Evolutionary conservation across 2,888 invertebrate species (phyloP).

Genomic region (Dryomyza anilis): DNA sequence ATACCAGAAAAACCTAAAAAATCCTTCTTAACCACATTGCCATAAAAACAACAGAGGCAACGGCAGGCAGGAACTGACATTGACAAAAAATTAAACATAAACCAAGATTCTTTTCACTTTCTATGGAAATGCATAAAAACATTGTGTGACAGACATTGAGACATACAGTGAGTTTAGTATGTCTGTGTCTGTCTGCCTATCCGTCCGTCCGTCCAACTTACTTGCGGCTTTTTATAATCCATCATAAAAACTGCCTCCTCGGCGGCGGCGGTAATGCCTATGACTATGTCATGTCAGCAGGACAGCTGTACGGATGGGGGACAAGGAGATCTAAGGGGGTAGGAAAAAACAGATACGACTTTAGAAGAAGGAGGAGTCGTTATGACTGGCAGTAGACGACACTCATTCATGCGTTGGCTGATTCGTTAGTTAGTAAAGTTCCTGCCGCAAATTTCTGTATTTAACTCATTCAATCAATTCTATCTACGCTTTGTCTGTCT

Average conservation of each 20-base stretch:
- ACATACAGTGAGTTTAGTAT: too few species aligned
- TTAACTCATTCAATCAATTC: background rate
- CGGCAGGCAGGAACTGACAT: too few species aligned
- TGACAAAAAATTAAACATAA: too few species aligned
- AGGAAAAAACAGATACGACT: background rate
- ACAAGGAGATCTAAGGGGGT: background rate
- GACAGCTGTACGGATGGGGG: background rate
- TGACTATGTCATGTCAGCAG: background rate
- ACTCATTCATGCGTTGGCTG: slow-evolving; percentile 10
- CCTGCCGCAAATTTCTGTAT: background rate
- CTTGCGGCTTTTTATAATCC: slow-evolving; percentile 20
- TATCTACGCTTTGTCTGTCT: background rate
- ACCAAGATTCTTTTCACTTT: slow-evolving; percentile 21
- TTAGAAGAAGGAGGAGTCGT: background rate
- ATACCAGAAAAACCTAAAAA: too few species aligned
- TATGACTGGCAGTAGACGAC: background rate
- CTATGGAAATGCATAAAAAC: slow-evolving; percentile 20
- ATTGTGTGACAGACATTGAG: too few species aligned
- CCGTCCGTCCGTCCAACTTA: too few species aligned
- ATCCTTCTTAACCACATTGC: too few species aligned
- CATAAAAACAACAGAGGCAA: too few species aligned
- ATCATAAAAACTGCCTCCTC: slow-evolving; percentile 11
- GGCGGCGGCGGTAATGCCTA: slow-evolving; percentile 3
- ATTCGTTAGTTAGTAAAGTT: background rate
- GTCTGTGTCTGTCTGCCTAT: too few species aligned